These are phyloP conservation scores for Pithys albifrons DNA, from an alignment of 2,113 vertebrate species.

Conservation along the genomic window DNA sequence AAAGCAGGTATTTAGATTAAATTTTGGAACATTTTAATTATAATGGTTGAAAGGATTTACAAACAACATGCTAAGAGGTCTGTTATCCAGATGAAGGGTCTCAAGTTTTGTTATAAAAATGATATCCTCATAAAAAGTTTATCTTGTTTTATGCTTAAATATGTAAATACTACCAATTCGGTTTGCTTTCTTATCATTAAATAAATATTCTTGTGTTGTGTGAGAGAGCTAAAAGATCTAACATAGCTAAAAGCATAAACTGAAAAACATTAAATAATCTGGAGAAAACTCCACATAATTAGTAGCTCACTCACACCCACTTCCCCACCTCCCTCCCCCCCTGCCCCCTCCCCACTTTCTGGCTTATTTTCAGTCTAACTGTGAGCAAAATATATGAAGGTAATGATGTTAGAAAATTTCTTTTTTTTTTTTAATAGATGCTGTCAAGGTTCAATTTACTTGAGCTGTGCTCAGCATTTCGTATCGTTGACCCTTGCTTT, in stretches of 20 bases:
- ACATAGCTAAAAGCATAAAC: neutral
- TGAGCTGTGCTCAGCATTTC: neutral
- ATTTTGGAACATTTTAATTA: neutral
- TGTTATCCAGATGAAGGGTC: neutral
- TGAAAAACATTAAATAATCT: neutral
- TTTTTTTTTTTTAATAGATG: neutral
- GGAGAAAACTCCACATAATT: neutral
- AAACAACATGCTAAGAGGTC: neutral
- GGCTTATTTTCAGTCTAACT: neutral
- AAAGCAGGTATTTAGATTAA: neutral
- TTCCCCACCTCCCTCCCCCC: rapidly evolving
- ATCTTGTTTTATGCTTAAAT: neutral
- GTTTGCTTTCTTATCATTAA: neutral
- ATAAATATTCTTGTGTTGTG: neutral
- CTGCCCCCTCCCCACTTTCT: neutral
- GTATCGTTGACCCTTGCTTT: neutral
- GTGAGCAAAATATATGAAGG: neutral
- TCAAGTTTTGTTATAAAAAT: neutral
- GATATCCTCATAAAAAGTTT: neutral
- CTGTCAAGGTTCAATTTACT: neutral
- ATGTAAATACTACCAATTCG: neutral
- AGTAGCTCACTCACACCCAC: rapidly evolving
- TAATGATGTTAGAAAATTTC: neutral
- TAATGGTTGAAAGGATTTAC: neutral
- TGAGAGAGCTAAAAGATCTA: neutral